A percentile compares a stretch with the other conserved stretches of the same genome.
Evolutionary conservation across 2,888 invertebrate genomes (phyloP).

Genomic region (Helleia helle): DNA sequence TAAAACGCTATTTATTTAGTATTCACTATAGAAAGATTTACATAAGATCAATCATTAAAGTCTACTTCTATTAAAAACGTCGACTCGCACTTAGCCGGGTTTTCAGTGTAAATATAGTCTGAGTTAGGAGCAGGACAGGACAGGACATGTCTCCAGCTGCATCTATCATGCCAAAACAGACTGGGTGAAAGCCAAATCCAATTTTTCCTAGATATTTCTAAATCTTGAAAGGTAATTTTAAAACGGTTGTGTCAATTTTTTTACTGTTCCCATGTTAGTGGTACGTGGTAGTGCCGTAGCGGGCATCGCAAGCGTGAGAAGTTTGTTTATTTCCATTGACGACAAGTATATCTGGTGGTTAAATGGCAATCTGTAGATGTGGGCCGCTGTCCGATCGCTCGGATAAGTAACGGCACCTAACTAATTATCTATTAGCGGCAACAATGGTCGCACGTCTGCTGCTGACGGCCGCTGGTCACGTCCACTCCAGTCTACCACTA

Average conservation of each 20-base stretch:
- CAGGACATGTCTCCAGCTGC: no score
- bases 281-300: no score
- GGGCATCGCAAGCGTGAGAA: neutral
- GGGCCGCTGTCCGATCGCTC: constrained; percentile 42
- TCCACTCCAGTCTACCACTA: no score
- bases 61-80: no score
- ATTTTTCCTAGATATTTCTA: neutral
- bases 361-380: constrained; percentile 40
- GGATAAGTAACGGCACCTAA: constrained; percentile 60
- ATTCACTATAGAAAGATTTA: no score
- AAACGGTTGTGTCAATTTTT: constrained; percentile 29
- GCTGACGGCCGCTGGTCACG: constrained; percentile 29
- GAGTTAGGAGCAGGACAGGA: no score
- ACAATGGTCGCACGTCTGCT: constrained; percentile 63
- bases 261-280: constrained; percentile 16
- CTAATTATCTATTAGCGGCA: constrained; percentile 68
- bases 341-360: constrained; percentile 10
- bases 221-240: neutral
- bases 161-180: neutral
- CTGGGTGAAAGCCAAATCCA: neutral
- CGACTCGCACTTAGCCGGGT: no score
- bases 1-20: no score
- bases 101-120: no score
- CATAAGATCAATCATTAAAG: no score
- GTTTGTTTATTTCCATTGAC: constrained; percentile 5